Evolutionary conservation across 2,113 vertebrate species (phyloP), one percentile per base, ranked within the genome.

Genomic region (Pionites leucogaster): DNA sequence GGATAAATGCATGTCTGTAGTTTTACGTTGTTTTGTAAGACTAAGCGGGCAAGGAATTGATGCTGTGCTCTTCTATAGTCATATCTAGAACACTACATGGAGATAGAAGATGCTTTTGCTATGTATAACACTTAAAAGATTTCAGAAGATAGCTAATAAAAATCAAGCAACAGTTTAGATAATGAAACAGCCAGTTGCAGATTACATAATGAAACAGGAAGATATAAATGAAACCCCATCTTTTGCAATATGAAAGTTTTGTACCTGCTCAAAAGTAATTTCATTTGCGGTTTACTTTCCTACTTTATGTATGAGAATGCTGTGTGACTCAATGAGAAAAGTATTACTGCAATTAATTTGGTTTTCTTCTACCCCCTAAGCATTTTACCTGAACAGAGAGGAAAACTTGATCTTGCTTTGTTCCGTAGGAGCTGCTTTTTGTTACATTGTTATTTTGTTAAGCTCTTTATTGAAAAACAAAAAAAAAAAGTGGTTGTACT

Each of bases 11-110:
- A 3, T 14, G 16, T 75, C 28, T 86, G 27, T 44, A 8, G 17
- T 69, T 91, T 52, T 62, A 41, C 41, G 16, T 23, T 60, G 22
- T 28, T 65, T n/a, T 83, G 28, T 86, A 69, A 49, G 78, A 74
- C 10, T n/a, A 24, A 5, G 15, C 53, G 37, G 81, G 35, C 79
- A 75, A 25, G n/a, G 41, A 84, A 23, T 20, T 59, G 10, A 31
- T 1, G 1, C 8, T 41, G 33, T 8, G 5, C n/a, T 81, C 69
- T 82, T n/a, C 16, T 57, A 0, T 65, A 29, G 41, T 24, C 3
- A 1, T 46, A 5, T 57, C 14, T 80, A 8, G 65, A 84, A 52
- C 10, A 39, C 23, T 74, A 3, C 35, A 5, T 2, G 28, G 62
- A 25, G 33, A 4, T 13, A 11, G n/a, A 82, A 72, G 22, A 15